Conservation (phyloP, 2,888 invertebrate species). For the Selenia dentaria region DNA sequence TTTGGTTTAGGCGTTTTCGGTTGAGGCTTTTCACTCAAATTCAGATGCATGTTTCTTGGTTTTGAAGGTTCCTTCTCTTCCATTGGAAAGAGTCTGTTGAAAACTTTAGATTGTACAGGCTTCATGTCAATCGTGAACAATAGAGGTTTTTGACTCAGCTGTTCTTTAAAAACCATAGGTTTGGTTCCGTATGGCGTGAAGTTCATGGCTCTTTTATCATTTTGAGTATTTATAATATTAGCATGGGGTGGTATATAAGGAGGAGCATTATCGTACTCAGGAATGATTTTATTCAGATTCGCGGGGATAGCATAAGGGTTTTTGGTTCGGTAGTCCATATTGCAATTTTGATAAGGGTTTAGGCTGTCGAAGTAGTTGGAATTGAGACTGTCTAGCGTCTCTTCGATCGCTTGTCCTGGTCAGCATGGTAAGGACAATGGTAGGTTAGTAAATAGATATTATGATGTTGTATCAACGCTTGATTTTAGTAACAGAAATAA, state of each 20-base stretch:
- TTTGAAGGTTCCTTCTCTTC: constrained; percentile 57
- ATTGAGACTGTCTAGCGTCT: constrained; percentile 70
- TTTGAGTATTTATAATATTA: constrained; percentile 45
- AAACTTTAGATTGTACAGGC: constrained; percentile 69
- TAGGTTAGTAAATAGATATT: constrained; percentile 27
- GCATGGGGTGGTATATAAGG: constrained; percentile 79
- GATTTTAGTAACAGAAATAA: constrained; percentile 1
- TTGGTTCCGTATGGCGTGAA: constrained; percentile 51
- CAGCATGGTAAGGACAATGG: constrained; percentile 59
- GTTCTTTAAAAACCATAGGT: constrained; percentile 66
- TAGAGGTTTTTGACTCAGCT: constrained; percentile 54
- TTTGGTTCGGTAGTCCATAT: constrained; percentile 68
- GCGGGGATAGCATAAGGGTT: constrained; percentile 82
- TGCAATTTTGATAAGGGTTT: constrained; percentile 60
- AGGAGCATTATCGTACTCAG: constrained; percentile 59
- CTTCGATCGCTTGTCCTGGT: constrained; percentile 70
- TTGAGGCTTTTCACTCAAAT: constrained; percentile 67
- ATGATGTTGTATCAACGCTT: constrained; percentile 10
- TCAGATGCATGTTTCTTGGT: constrained; percentile 71
- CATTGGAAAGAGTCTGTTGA: constrained; percentile 68
- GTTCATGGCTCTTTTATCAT: constrained; percentile 52
- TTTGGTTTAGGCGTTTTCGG: constrained; percentile 63
- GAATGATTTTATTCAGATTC: constrained; percentile 72
- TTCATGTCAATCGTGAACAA: constrained; percentile 72
- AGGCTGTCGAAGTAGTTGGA: constrained; percentile 76